Conservation (phyloP, 2,888 invertebrate genomes). For the Dynastes maya region DNA sequence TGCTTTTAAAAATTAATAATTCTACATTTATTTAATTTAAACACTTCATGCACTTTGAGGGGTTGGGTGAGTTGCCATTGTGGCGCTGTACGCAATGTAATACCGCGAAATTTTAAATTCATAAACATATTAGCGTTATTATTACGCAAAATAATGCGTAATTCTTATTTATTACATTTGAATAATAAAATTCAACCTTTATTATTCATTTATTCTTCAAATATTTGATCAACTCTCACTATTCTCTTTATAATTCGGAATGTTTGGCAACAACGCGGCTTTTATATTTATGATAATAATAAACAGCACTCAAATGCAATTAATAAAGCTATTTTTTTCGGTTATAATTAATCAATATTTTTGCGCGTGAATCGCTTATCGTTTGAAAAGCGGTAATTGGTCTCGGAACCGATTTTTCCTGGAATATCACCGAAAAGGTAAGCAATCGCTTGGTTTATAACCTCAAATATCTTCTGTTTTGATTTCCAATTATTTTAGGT, state of each 20-base stretch:
- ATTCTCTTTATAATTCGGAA: neutral
- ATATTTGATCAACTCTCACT: too few species aligned
- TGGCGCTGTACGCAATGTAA: too few species aligned
- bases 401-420: neutral
- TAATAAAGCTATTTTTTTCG: neutral
- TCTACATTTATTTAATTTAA: too few species aligned
- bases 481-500: constrained; percentile 13
- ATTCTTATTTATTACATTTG: too few species aligned
- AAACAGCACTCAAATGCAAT: neutral
- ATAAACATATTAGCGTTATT: too few species aligned
- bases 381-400: neutral
- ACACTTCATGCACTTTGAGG: too few species aligned
- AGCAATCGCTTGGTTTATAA: neutral
- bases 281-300: neutral
- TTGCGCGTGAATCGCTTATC: neutral
- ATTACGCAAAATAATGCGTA: too few species aligned
- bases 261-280: constrained; percentile 2
- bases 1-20: too few species aligned
- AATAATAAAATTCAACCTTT: too few species aligned
- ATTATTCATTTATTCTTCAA: too few species aligned
- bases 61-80: too few species aligned
- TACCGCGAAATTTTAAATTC: too few species aligned
- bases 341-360: constrained; percentile 10
- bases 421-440: neutral
- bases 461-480: constrained; percentile 25